Evolutionary conservation across 1,140 invertebrate genomes (phyloP), one percentile per base, ranked within the genome.

Genomic region (Diabrotica virgifera): DNA sequence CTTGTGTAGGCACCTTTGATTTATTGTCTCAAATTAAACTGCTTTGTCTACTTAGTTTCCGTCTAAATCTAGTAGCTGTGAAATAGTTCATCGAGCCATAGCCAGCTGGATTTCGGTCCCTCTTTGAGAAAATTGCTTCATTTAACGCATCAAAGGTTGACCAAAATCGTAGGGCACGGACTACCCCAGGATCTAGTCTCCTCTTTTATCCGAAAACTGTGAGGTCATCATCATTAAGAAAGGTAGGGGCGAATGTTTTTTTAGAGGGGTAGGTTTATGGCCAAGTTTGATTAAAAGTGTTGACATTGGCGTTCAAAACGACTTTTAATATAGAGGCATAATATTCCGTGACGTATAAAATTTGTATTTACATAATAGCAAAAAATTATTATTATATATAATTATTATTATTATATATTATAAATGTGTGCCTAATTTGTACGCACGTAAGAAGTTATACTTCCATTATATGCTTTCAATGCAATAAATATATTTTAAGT

Each of bases 201-300:
- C 40, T 46, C 40, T n/a, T 46, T n/a, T 46, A n/a, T n/a, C 8
- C 40, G 40, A 46, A 24, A 46, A 46, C 40, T 46, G 38, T 58
- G 35, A 60, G 64, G 58, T 65, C 64, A 65, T 65, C 54, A 65
- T 58, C 64, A 65, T 65, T 65, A 65, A 65, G 64, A 14, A 65
- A 60, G 64, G 52, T 53, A 40, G 57, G 50, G 55, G 51, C 57
- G 58, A 65, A 65, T 65, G 64, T 56, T 65, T 65, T 65, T 65
- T 65, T 58, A 60, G 53, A 37, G 63, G 58, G 64, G 64, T 55
- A 60, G 64, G 53, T 65, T 65, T 65, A 65, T 60, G 55, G 64
- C 64, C 37, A 53, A 52, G 57, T 65, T 65, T 65, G 64, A 65
- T 65, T 65, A 65, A 65, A 65, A 65, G 50, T 60, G 52, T n/a